Evolutionary conservation across 1,140 invertebrate genomes (phyloP).

Genomic region (Drosophila sturtevanti): DNA sequence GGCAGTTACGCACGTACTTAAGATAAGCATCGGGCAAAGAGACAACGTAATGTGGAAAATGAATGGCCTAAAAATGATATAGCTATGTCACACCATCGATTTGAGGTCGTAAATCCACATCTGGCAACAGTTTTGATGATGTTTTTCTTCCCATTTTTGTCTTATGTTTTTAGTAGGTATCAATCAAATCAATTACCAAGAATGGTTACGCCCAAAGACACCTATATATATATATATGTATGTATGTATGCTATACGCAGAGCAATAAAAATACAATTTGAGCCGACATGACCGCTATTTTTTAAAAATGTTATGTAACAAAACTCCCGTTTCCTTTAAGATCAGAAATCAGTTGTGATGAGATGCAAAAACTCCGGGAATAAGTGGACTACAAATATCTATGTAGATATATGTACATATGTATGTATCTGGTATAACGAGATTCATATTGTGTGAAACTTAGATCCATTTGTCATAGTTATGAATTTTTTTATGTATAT

Average conservation of each 20-base stretch:
- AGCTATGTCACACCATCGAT: not conserved
- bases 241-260: no score
- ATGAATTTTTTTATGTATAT: not conserved
- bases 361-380: no score
- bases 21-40: constrained; percentile 59
- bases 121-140: constrained; percentile 4
- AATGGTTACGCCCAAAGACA: not conserved
- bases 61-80: constrained; percentile 50
- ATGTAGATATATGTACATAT: not conserved
- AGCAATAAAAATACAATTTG: no score
- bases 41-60: constrained; percentile 53
- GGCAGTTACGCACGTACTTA: constrained; percentile 75
- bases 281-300: no score
- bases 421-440: not conserved
- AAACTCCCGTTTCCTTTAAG: no score
- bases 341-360: no score
- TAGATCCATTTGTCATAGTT: not conserved
- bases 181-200: not conserved
- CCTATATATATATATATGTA: no score
- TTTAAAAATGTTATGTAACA: no score
- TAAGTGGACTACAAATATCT: not conserved
- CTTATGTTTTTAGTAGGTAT: no score
- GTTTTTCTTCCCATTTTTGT: not conserved
- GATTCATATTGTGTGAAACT: not conserved
- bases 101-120: constrained; percentile 43